Evolutionary conservation across 2,797 vertebrate genomes (phyloP), one percentile per base, ranked within the genome.

Genomic region (Moxostoma hubbsi): DNA sequence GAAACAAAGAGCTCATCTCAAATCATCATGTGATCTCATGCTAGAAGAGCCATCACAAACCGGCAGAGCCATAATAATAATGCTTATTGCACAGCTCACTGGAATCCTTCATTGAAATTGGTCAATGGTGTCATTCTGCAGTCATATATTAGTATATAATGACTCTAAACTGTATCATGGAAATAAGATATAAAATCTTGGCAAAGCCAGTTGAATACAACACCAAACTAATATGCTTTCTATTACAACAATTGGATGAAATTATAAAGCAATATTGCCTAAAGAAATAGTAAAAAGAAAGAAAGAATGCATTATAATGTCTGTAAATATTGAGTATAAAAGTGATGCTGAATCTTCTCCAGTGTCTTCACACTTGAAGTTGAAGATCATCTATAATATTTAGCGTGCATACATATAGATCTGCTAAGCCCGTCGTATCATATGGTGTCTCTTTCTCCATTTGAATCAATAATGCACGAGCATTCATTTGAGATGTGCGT

Each of bases 381-480:
- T 36, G 36, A 4, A 36, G 36, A 36, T 36, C 36, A 36, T 36
- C 36, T 36, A 36, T 36, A 36, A 36, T 36, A 36, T 36, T 36
- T 36, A 36, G 36, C 36, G 36, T 36, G 36, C n/a, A 16, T 15
- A 16, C 15, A 11, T 18, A 24, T 62, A 45, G 15, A 11, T 36
- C 16, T 12, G 63, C 47, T 69, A 36, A 15, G 62, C 10, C 43
- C 57, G 59, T 63, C 47, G 59, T 64, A 61, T 51, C 47, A 71
- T 70, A 59, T 36, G 50, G 55, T 76, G 68, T 43, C 53, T 12
- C 64, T 90, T 87, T 88, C 90, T 91, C 90, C 87, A 74, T 83
- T 83, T 74, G 49, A 51, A 89, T 94, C 91, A 93, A 94, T 94
- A 93, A 93, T 93, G 92, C 90, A 94, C 92, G 89, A 92, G 88